phyloP scores from a whole-genome alignment of 2,113 vertebrate species.

The Callaeas wilsoni region DNA sequence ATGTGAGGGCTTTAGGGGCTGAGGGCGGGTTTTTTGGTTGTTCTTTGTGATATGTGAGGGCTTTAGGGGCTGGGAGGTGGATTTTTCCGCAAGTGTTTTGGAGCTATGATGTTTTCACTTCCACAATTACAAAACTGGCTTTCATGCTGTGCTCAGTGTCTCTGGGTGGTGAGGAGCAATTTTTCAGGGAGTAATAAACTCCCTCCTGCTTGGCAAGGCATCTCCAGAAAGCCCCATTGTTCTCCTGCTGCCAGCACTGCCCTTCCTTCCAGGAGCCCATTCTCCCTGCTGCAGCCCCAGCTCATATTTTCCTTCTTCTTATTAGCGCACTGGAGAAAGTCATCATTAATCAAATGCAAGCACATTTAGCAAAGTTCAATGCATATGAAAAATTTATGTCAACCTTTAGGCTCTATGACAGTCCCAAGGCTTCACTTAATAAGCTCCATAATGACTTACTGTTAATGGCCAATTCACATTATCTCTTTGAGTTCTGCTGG shows the following conservation, averaged over 20 bases:
- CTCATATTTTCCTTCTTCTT: constrained; percentile 9
- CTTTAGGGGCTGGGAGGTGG: neutral
- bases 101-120: neutral
- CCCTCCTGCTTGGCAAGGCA: neutral
- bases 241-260: neutral
- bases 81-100: neutral
- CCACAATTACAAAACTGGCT: neutral
- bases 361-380: constrained; percentile 59
- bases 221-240: neutral
- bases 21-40: neutral
- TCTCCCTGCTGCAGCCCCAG: neutral
- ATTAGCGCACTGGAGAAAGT: constrained; percentile 2
- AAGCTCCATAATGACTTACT: constrained; percentile 51
- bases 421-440: constrained; percentile 57
- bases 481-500: constrained; percentile 24
- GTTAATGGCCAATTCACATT: constrained; percentile 29
- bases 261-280: neutral
- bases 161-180: neutral
- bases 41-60: neutral
- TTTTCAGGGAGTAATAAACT: neutral
- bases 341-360: constrained; percentile 53
- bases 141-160: neutral
- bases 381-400: constrained; percentile 64
- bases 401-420: constrained; percentile 54
- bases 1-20: neutral